These are phyloP conservation scores for Metopolophium dirhodum DNA, from an alignment of 1,140 invertebrate genomes.

Conservation along the genomic window DNA sequence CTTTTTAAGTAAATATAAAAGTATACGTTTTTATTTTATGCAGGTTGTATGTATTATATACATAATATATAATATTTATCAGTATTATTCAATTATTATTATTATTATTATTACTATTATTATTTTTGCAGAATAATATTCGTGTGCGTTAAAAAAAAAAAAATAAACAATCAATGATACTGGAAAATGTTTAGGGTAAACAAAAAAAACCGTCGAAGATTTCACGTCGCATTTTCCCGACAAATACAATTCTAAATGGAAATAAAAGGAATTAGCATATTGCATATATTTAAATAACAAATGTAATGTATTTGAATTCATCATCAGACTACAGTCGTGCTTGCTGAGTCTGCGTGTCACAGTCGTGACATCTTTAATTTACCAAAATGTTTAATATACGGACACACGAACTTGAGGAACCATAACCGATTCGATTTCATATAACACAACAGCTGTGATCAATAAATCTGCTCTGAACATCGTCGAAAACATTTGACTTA, in stretches of 20 bases:
- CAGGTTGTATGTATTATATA: background rate
- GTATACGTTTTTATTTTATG: background rate
- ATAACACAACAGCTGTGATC: background rate
- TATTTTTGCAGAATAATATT: background rate
- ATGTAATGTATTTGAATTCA: conserved; percentile 6
- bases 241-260: background rate
- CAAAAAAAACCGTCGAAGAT: background rate
- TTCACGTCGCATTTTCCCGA: background rate
- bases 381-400: background rate
- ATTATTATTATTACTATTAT: too few relatives aligned
- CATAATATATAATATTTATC: background rate
- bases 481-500: background rate
- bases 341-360: background rate
- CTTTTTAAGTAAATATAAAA: background rate
- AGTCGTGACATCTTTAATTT: background rate
- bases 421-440: background rate
- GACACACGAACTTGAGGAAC: background rate
- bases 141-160: background rate
- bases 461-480: background rate
- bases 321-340: background rate
- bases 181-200: background rate
- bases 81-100: background rate
- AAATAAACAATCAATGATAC: background rate
- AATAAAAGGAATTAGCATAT: conserved; percentile 13
- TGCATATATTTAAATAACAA: conserved; percentile 9